Percentiles rank a stretch among this genome's conserved stretches.
phyloP scores from a whole-genome alignment of 2,888 invertebrate genomes.

The Drosophila tripunctata region DNA sequence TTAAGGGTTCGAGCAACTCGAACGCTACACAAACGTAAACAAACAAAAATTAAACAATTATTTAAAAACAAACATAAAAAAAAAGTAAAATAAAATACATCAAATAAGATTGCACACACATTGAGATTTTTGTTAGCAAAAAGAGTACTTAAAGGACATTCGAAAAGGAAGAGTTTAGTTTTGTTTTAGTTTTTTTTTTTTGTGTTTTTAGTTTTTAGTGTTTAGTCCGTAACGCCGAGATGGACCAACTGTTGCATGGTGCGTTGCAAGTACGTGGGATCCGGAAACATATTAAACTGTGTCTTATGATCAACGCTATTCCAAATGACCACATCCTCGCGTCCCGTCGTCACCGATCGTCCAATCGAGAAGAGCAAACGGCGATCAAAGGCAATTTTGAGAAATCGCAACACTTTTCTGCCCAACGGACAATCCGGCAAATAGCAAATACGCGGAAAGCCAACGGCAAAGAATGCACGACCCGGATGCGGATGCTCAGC shows the following conservation, averaged over 20 bases:
- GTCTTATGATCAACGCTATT: slow-evolving; percentile 95
- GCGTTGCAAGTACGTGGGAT: slow-evolving; percentile 89
- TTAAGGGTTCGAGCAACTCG: slow-evolving; percentile 77
- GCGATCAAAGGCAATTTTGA: slow-evolving; percentile 93
- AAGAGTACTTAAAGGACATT: slow-evolving; percentile 46
- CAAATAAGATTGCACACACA: slow-evolving; percentile 79
- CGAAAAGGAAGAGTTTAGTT: slow-evolving; percentile 38
- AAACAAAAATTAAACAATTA: slow-evolving; percentile 34
- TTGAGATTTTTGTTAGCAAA: slow-evolving; percentile 62
- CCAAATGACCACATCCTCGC: slow-evolving; percentile 96
- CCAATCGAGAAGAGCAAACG: slow-evolving; percentile 93
- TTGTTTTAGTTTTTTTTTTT: background rate
- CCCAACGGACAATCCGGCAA: slow-evolving; percentile 94
- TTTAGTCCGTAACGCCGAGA: slow-evolving; percentile 84
- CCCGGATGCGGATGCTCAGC: slow-evolving; percentile 92
- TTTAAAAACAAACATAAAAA: slow-evolving; percentile 29
- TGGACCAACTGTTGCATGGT: slow-evolving; percentile 85
- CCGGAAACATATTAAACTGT: slow-evolving; percentile 90
- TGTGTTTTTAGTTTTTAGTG: background rate
- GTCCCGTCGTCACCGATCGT: slow-evolving; percentile 94
- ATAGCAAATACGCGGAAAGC: slow-evolving; percentile 92
- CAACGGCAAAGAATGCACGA: slow-evolving; percentile 94
- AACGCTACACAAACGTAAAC: slow-evolving; percentile 48
- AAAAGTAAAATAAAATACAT: slow-evolving; percentile 22
- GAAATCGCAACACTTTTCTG: slow-evolving; percentile 89